Percentiles rank a stretch among this genome's conserved stretches.
Evolutionary conservation across 2,888 invertebrate genomes (phyloP).

Genomic region (Caenorhabditis panamensis): DNA sequence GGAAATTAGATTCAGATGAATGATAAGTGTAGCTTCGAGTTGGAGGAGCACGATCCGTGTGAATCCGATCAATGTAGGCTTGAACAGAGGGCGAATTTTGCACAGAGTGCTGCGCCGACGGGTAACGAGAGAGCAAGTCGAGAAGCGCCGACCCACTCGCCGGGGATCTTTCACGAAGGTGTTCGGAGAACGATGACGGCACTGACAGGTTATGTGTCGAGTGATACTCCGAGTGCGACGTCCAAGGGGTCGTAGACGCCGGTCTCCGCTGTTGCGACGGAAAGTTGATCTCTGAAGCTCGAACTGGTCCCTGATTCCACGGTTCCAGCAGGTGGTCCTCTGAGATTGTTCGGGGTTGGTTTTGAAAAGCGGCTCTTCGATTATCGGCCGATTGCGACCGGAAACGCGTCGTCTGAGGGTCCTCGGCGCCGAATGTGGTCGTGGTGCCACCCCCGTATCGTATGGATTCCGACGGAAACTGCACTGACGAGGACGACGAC

Average conservation of each 20-base stretch:
- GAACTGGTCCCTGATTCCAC: conserved; percentile 42
- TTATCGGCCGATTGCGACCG: conserved; percentile 60
- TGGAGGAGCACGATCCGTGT: conserved; percentile 32
- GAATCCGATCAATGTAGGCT: conserved; percentile 53
- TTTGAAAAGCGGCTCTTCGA: conserved; percentile 57
- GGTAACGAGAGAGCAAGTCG: conserved; percentile 70
- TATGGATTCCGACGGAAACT: conserved; percentile 62
- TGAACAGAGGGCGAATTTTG: conserved; percentile 55
- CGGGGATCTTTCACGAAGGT: conserved; percentile 71
- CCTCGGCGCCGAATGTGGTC: conserved; percentile 40
- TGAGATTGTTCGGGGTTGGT: conserved; percentile 50
- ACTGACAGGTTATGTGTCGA: conserved; percentile 52
- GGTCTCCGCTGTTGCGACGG: conserved; percentile 59
- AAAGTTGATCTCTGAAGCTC: conserved; percentile 52
- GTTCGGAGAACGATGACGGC: conserved; percentile 63
- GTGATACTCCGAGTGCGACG: conserved; percentile 51
- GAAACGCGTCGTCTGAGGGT: conserved; percentile 42
- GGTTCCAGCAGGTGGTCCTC: conserved; percentile 48
- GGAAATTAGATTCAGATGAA: conserved; percentile 55
- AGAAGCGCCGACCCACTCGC: conserved; percentile 72
- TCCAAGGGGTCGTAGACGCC: conserved; percentile 61
- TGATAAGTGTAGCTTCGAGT: conserved; percentile 45
- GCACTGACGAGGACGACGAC: conserved; percentile 62
- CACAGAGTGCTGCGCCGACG: conserved; percentile 67
- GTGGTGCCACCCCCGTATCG: conserved; percentile 57